Base-by-base conservation (phyloP, 2,888 invertebrate species). In the Cybosia mesomella region DNA sequence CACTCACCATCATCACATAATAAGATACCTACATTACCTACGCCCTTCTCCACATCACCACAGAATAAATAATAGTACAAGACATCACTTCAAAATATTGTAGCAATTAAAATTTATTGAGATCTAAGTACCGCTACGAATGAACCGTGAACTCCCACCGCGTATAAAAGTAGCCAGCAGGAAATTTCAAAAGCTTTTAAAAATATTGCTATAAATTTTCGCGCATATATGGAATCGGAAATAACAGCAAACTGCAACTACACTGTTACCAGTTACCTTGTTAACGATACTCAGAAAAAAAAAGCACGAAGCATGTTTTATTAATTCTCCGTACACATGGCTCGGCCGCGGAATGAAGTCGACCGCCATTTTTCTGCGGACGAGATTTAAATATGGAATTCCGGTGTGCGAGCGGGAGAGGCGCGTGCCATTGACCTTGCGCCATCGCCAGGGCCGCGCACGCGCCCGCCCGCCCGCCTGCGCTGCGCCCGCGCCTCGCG, bases 331-430 rank as follows among this genome's bases (percentile, higher is more conserved):
- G 92, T 94, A 94, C 91, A 91, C 88, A 91, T 88, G 88, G 85
- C 83, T 87, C 87, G 85, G 84, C 83, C 85, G 89, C 87, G 92
- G 93, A 93, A 93, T 93, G 93, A 87, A 93, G 91, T 87, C 88
- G 88, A 91, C 91, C 92, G 95, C 94, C 94, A 94, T 94, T 94
- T 95, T 95, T 95, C 93, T 94, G 94, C 94, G 94, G 94, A 92
- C 93, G 93, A 94, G 94, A 94, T 94, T 95, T 94, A 95, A 95
- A 95, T 94, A 94, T 95, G 95, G 95, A 94, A 95, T 95, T 94
- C 94, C 94, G 94, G 94, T 94, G 95, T 94, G 94, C 91, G 94
- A 94, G 94, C 90, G 90, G 92, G 94, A 94, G 91, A 91, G 92
- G 84, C 91, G 92, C 92, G 92, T 94, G 94, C 94, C 93, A 95